These are phyloP conservation scores for Merops nubicus DNA, from an alignment of 2,113 vertebrate genomes.

Conservation along the genomic window DNA sequence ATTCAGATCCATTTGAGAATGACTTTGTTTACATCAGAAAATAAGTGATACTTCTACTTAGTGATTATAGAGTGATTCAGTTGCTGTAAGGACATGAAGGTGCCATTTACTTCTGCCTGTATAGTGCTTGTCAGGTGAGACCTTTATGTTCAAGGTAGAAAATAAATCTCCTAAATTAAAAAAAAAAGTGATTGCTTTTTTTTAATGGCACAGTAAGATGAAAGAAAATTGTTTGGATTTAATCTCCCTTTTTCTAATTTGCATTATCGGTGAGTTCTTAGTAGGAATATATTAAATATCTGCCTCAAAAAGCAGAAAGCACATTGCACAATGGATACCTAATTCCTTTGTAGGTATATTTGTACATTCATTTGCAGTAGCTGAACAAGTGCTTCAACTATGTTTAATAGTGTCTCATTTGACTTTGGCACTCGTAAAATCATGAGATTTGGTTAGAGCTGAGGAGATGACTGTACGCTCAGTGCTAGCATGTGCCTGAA, in stretches of 20 bases:
- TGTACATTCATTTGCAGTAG: not conserved
- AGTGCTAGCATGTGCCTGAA: not conserved
- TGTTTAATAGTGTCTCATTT: not conserved
- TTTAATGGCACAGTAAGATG: not conserved
- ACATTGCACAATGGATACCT: not conserved
- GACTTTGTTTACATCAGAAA: not conserved
- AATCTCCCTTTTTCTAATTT: not conserved
- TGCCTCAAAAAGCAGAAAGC: not conserved
- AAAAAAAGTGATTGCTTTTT: not conserved
- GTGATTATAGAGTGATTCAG: not conserved
- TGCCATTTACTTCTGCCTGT: not conserved
- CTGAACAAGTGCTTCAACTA: not conserved
- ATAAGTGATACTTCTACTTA: not conserved
- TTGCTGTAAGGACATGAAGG: not conserved
- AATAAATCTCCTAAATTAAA: not conserved
- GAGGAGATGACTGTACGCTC: not conserved
- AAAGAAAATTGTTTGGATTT: not conserved
- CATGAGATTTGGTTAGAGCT: not conserved
- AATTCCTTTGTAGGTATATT: not conserved
- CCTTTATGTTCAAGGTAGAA: not conserved
- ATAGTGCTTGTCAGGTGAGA: not conserved
- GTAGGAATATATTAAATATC: not conserved
- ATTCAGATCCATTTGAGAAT: not conserved
- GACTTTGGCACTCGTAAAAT: not conserved
- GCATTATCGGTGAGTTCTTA: not conserved